These are phyloP conservation scores for Muscicapa comitata DNA, from an alignment of 2,797 vertebrate genomes.

Conservation along the genomic window DNA sequence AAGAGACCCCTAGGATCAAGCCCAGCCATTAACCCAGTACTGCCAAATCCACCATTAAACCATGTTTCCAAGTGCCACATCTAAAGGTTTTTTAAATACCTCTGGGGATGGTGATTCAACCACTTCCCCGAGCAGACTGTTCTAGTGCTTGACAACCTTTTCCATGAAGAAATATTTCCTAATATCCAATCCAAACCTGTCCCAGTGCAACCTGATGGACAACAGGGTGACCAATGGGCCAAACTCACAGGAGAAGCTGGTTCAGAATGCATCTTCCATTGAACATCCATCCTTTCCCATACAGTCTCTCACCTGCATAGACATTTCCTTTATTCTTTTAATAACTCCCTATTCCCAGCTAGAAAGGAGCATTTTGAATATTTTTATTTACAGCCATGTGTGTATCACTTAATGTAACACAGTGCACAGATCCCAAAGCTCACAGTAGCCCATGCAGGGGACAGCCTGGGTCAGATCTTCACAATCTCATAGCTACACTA, in stretches of 20 bases:
- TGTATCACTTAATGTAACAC: not conserved
- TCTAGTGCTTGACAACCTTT: not conserved
- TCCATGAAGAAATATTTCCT: not conserved
- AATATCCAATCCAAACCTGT: not conserved
- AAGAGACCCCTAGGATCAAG: not conserved
- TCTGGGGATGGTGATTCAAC: not conserved
- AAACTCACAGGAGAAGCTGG: not conserved
- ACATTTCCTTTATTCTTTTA: not conserved
- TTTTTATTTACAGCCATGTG: not conserved
- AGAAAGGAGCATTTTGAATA: not conserved
- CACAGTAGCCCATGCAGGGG: accelerated
- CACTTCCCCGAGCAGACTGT: not conserved
- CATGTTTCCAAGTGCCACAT: not conserved
- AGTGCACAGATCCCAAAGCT: not conserved
- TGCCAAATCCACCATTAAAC: not conserved
- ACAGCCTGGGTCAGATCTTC: not conserved
- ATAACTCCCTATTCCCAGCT: not conserved
- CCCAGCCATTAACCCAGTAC: not conserved
- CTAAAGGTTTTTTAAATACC: accelerated
- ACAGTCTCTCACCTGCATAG: not conserved
- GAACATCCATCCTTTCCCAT: not conserved
- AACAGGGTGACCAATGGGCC: not conserved
- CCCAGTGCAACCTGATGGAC: not conserved
- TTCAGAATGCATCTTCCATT: not conserved
- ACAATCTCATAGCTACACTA: not conserved